phyloP scores from a whole-genome alignment of 2,113 vertebrate genomes.

The Stigmatopora nigra region DNA sequence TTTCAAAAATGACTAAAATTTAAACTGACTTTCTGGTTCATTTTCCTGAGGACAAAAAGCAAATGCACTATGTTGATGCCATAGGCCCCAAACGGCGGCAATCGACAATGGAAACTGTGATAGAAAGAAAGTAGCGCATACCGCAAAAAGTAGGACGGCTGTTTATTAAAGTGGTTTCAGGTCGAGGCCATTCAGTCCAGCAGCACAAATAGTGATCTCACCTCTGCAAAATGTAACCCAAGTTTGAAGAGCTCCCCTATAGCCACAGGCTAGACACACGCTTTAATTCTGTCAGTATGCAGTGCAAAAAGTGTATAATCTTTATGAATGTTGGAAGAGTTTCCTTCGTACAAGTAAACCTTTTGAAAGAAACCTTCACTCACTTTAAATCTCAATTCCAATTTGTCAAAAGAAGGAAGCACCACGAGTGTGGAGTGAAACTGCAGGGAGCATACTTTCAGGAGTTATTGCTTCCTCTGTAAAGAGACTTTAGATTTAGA shows the following conservation, averaged over 20 bases:
- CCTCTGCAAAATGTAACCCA: conserved; percentile 49
- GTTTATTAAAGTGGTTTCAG: conserved; percentile 33
- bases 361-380: background rate
- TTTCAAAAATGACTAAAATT: no score
- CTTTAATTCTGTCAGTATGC: conserved; percentile 15
- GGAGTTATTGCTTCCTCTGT: conserved; percentile 32
- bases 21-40: no score
- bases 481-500: conserved; percentile 20
- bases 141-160: conserved; percentile 24
- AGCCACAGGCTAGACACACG: conserved; percentile 21
- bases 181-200: conserved; percentile 23
- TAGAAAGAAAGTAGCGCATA: background rate
- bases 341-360: background rate
- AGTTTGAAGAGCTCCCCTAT: conserved; percentile 35
- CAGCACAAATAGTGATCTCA: conserved; percentile 52
- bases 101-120: background rate
- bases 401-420: conserved; percentile 8
- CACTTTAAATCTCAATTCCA: conserved; percentile 1
- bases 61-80: no score
- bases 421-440: conserved; percentile 6
- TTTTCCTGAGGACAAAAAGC: no score
- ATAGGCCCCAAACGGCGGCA: background rate
- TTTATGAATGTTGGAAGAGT: conserved; percentile 5
- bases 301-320: conserved; percentile 4
- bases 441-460: conserved; percentile 21